Percentiles rank a stretch among this genome's conserved stretches.
Evolutionary conservation across 2,113 vertebrate species (phyloP).

Genomic region (Corvus hawaiiensis): DNA sequence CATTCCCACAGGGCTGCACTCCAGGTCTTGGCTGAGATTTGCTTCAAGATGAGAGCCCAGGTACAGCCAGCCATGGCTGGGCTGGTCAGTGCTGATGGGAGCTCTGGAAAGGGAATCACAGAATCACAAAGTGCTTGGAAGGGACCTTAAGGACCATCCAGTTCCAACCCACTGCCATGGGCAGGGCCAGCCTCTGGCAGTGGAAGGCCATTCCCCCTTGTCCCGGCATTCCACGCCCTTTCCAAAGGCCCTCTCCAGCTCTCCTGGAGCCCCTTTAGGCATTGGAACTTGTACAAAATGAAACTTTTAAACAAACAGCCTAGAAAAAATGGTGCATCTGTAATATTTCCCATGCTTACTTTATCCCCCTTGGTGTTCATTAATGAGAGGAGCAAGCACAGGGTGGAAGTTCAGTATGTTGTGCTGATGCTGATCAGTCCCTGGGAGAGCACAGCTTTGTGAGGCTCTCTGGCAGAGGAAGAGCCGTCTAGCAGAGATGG

Average conservation of each 20-base stretch:
- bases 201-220: not conserved
- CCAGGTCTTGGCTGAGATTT: not conserved
- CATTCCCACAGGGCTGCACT: not conserved
- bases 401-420: not conserved
- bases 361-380: not conserved
- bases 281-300: no score
- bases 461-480: not conserved
- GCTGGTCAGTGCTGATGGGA: not conserved
- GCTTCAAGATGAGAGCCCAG: not conserved
- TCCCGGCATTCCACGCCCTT: not conserved
- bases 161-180: not conserved
- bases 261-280: not conserved
- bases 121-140: not conserved
- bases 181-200: not conserved
- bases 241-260: not conserved
- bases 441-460: not conserved
- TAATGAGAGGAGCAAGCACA: not conserved
- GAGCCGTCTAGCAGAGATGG: not conserved
- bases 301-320: not conserved
- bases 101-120: not conserved
- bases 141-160: not conserved
- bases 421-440: constrained; percentile 30
- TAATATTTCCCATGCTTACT: not conserved
- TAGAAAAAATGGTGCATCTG: not conserved
- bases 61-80: fast-evolving